Conservation (phyloP, 2,888 invertebrate genomes). For the Drosophila ustulata region DNA sequence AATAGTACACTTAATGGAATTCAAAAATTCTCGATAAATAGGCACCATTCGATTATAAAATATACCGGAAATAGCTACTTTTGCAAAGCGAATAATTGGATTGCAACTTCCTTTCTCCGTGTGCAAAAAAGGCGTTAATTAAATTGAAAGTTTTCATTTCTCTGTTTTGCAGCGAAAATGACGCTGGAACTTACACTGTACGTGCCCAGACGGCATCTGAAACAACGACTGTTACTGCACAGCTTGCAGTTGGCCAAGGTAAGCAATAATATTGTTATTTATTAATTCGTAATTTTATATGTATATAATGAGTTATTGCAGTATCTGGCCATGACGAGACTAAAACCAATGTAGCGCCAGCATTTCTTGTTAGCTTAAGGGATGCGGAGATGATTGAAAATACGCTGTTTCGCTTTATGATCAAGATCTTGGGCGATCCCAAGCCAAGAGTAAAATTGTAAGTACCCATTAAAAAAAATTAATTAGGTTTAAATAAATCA, state of each 20-base stretch:
- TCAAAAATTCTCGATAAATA: too few species aligned
- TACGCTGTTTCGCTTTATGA: constrained; percentile 94
- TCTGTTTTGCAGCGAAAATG: constrained; percentile 86
- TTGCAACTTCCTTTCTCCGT: too few species aligned
- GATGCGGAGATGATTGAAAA: constrained; percentile 95
- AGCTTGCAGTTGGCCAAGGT: constrained; percentile 94
- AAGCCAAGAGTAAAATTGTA: constrained; percentile 96
- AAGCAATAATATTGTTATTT: constrained; percentile 46
- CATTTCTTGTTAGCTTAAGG: constrained; percentile 93
- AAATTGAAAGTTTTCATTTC: neutral
- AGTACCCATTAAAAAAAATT: constrained; percentile 84
- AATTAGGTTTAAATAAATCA: neutral
- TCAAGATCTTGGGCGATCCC: constrained; percentile 94
- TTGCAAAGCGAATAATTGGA: too few species aligned
- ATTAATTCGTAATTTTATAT: neutral
- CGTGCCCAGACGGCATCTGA: constrained; percentile 93
- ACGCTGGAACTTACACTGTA: constrained; percentile 96
- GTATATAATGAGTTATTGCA: constrained; percentile 22
- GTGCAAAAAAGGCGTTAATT: neutral
- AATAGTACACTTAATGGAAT: too few species aligned
- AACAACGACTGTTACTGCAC: constrained; percentile 93
- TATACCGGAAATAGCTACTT: too few species aligned
- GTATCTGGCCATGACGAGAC: constrained; percentile 88
- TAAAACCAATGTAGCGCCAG: constrained; percentile 92
- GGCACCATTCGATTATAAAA: too few species aligned